phyloP scores from a whole-genome alignment of 2,888 invertebrate species.

The Ernsta delagoae region DNA sequence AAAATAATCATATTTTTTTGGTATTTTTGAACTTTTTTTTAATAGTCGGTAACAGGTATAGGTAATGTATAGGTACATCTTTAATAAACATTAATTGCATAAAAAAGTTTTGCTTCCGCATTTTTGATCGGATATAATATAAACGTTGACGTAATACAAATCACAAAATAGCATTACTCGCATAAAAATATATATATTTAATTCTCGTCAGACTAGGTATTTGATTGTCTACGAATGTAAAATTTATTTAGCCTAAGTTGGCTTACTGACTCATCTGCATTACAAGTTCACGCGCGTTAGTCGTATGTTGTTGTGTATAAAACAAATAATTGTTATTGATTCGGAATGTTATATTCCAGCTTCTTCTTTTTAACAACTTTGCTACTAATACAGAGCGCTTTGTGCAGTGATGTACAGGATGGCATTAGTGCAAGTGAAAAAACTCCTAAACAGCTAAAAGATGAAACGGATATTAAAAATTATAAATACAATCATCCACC shows the following conservation, averaged over 20 bases:
- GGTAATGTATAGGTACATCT: too few species aligned
- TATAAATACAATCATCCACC: conserved; percentile 54
- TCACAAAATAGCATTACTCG: conserved; percentile 43
- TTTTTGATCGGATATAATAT: conserved; percentile 38
- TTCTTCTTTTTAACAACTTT: conserved; percentile 42
- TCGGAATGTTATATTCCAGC: conserved; percentile 46
- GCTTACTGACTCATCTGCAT: conserved; percentile 64
- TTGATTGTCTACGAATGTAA: conserved; percentile 57
- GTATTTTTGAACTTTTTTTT: too few species aligned
- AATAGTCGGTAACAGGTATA: too few species aligned
- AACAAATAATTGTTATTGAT: conserved; percentile 42
- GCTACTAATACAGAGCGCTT: conserved; percentile 44
- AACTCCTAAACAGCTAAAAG: conserved; percentile 24
- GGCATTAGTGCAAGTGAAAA: conserved; percentile 41
- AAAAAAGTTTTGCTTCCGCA: conserved; percentile 23
- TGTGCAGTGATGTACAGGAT: conserved; percentile 21
- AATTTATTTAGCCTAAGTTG: conserved; percentile 51
- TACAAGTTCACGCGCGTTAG: conserved; percentile 59
- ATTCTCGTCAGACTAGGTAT: conserved; percentile 70
- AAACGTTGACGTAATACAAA: conserved; percentile 54
- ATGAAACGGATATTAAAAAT: conserved; percentile 10
- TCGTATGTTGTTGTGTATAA: conserved; percentile 54
- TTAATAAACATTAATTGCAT: not conserved
- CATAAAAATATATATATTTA: conserved; percentile 43
- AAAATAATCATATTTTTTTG: too few species aligned